Base-by-base conservation (phyloP, 2,113 vertebrate species). In the Petromus typicus region DNA sequence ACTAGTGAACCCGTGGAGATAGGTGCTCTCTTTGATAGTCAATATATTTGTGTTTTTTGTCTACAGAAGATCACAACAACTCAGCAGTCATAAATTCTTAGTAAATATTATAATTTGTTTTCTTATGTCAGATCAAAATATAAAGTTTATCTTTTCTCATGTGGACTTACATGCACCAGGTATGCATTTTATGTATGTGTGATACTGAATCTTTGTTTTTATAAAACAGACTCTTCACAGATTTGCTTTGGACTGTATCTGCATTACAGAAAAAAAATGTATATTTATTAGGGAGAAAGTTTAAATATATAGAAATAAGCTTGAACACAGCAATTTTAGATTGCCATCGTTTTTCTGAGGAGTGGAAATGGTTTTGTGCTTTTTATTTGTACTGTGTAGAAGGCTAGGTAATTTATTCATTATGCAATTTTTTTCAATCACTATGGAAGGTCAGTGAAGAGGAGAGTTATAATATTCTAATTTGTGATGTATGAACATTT, bases 81-180 rank as follows among this genome's bases (percentile, higher is more conserved):
- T 82, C 57, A 87, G 20, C 51, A 30, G 25, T 3, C 51, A 78
- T 76, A 48, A 81, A 81, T 78, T 43, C 6, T 91, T 90, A n/a
- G 1, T 75, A 25, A 73, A 64, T 78, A 82, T 91, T 81, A 14
- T 93, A 51, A 78, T 67, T 76, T 43, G 7, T 56, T 75, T 91
- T 25, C 16, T 30, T 64, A 57, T 13, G n/a, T 91, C 22, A 80
- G 79, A 86, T 83, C 32, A 96, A 96, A 91, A 57, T 93, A 54
- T 20, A 84, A 79, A 64, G n/a, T 20, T 12, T 93, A 51, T 67
- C 73, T 93, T 48, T 17, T 91, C 3, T 22, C 51, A 27, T 93
- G 1, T 4, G 90, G n/a, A 13, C 83, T 78, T 84, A 84, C 66
- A 45, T n/a, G 56, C 8, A 61, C 16, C 16, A 30, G 64, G 20